Evolutionary conservation across 2,797 vertebrate genomes (phyloP).

Genomic region (Gallinago solitaria): DNA sequence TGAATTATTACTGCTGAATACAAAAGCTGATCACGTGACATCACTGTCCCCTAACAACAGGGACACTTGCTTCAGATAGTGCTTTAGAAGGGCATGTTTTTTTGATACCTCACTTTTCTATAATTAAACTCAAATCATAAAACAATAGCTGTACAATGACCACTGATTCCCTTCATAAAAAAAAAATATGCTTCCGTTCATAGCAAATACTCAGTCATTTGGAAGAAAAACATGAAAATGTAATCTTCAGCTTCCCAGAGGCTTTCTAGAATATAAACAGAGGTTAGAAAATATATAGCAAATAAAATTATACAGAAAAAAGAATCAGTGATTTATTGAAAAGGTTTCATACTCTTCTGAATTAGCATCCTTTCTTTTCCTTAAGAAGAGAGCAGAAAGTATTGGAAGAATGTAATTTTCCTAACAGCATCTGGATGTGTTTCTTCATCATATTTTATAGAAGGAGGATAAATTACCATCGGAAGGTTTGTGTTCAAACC

Average conservation of each 20-base stretch:
- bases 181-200: constrained; percentile 58
- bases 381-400: constrained; percentile 59
- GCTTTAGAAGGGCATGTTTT: constrained; percentile 71
- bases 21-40: constrained; percentile 91
- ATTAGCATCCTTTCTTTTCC: constrained; percentile 70
- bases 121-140: constrained; percentile 77
- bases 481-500: constrained; percentile 67
- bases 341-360: constrained; percentile 57
- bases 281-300: constrained; percentile 42
- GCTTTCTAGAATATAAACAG: constrained; percentile 58
- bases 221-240: constrained; percentile 54
- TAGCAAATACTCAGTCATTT: constrained; percentile 46
- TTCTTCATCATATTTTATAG: constrained; percentile 75
- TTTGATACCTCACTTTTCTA: constrained; percentile 67
- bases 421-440: constrained; percentile 66
- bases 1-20: constrained; percentile 95
- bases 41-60: constrained; percentile 79
- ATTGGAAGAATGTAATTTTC: constrained; percentile 66
- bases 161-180: constrained; percentile 71
- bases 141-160: constrained; percentile 69
- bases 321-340: constrained; percentile 52
- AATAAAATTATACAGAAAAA: constrained; percentile 35
- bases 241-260: constrained; percentile 35
- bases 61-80: constrained; percentile 73
- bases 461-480: constrained; percentile 70